These are phyloP conservation scores for Aphidius colemani DNA, from an alignment of 2,888 invertebrate genomes.

Conservation along the genomic window DNA sequence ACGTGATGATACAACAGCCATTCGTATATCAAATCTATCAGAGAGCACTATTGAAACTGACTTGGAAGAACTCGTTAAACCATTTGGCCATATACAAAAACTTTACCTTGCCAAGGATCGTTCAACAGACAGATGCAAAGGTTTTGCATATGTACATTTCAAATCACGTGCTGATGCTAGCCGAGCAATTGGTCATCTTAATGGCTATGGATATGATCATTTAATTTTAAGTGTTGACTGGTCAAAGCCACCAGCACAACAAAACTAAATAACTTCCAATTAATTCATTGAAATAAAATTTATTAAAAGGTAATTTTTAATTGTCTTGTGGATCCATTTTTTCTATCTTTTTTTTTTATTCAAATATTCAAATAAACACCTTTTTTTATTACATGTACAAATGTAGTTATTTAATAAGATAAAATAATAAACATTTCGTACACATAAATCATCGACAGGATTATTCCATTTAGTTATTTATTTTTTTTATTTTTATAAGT, in stretches of 20 bases:
- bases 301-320: constrained; percentile 16
- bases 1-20: constrained; percentile 86
- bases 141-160: constrained; percentile 98
- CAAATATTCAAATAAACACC: too few relatives aligned
- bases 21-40: constrained; percentile 95
- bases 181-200: constrained; percentile 84
- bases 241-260: constrained; percentile 80
- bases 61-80: constrained; percentile 92
- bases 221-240: constrained; percentile 98
- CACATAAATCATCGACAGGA: neutral
- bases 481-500: constrained; percentile 1
- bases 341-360: too few relatives aligned
- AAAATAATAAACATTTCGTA: constrained; percentile 4
- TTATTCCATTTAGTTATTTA: neutral
- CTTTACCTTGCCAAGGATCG: constrained; percentile 96
- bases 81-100: constrained; percentile 91
- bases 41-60: constrained; percentile 95
- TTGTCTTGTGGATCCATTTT: too few relatives aligned
- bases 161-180: constrained; percentile 89
- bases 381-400: too few relatives aligned
- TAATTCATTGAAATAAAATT: too few relatives aligned
- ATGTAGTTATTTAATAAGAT: neutral
- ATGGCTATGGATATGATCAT: constrained; percentile 97
- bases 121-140: constrained; percentile 85
- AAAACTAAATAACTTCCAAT: constrained; percentile 36